Conservation (phyloP, 2,113 vertebrate species). For the Oreochromis aureus region DNA sequence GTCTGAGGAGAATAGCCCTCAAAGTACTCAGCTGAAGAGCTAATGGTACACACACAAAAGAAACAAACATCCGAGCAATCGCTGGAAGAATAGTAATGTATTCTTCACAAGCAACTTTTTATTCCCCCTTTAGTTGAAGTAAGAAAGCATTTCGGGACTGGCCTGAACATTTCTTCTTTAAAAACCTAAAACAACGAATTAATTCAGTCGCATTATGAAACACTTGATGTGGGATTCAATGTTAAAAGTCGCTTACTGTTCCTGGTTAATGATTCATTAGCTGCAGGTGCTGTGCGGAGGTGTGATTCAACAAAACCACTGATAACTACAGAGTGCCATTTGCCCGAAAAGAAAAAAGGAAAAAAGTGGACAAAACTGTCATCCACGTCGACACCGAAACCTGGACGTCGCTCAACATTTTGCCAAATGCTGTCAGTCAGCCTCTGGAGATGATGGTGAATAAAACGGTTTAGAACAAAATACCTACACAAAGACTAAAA, state of each 20-base stretch:
- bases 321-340: neutral
- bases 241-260: neutral
- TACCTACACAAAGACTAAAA: neutral
- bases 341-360: neutral
- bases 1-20: neutral
- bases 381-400: neutral
- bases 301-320: neutral
- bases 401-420: neutral
- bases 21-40: neutral
- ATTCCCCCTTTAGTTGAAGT: neutral
- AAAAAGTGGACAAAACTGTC: neutral
- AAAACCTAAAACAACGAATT: neutral
- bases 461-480: neutral
- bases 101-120: neutral
- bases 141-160: neutral
- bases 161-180: neutral
- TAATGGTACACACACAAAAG: neutral
- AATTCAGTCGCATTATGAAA: neutral
- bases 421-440: constrained; percentile 22
- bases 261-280: neutral
- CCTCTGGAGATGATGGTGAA: neutral
- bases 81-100: neutral
- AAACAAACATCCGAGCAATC: neutral
- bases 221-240: neutral
- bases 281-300: neutral